Evolutionary conservation across 2,113 vertebrate species (phyloP), one percentile per base, ranked within the genome.

Genomic region (Falco punctatus): DNA sequence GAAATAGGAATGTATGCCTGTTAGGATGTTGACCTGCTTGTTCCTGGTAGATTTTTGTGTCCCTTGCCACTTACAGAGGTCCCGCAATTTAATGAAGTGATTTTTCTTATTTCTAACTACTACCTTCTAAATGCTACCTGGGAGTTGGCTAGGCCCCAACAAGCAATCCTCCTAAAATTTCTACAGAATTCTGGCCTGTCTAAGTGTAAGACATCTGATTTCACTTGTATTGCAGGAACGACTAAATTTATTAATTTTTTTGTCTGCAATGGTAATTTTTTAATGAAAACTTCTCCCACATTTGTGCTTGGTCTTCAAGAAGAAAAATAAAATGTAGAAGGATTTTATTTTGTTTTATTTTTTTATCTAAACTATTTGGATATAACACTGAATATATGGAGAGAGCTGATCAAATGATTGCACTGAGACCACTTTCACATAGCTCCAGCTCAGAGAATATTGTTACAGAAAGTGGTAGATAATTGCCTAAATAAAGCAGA

Each of bases 211-310:
- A 30, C 2, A 0, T 48, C 10, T 42, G 33, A 51, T 83, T 83
- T 80, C 49, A 28, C 13, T 77, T 0, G 0, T 16, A 13, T n/a
- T 64, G 19, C 24, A 48, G 44, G 44, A 65, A 23, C 16, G n/a
- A 28, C n/a, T n/a, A 14, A 9, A 9, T 33, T 62, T 30, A 32
- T 24, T n/a, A n/a, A 42, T 27, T 52, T 46, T 48, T 27, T 52
- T 65, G 11, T 65, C 32, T 70, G 21, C 24, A 81, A 28, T 22
- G 61, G 26, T 17, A 14, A 9, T 30, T 58, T 93, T 81, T 61
- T 55, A 66, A 27, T 65, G 33, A 72, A 59, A 51, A 74, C 8
- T 77, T 67, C 33, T 35, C 46, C 32, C 16, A 9, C 2, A 0
- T n/a, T 84, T 70, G 20, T 62, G 16, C 21, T 81, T 69, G 46